phyloP scores from a whole-genome alignment of 2,888 invertebrate species.

The Lottia gigantea region DNA sequence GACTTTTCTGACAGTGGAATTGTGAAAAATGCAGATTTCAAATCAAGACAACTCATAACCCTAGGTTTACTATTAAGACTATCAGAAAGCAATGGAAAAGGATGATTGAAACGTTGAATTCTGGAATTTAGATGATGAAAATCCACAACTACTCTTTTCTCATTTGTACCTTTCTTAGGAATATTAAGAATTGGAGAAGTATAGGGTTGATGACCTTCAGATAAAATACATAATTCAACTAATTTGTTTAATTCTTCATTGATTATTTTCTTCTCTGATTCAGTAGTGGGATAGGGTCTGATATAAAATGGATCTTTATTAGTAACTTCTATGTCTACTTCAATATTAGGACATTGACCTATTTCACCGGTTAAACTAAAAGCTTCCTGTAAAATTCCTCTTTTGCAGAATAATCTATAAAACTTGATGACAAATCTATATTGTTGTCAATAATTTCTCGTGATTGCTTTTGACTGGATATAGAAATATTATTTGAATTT shows the following conservation, averaged over 20 bases:
- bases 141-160: neutral
- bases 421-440: too few species aligned
- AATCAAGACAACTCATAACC: neutral
- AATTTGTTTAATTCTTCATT: neutral
- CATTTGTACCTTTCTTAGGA: neutral
- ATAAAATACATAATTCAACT: neutral
- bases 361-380: too few species aligned
- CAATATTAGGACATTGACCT: too few species aligned
- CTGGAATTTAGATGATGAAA: neutral
- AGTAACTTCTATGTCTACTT: too few species aligned
- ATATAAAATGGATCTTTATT: neutral
- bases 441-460: too few species aligned
- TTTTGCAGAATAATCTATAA: too few species aligned
- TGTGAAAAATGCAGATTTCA: constrained; percentile 2
- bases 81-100: neutral
- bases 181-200: neutral
- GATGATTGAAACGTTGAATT: neutral
- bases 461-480: too few species aligned
- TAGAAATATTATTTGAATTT: too few species aligned
- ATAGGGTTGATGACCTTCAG: neutral
- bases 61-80: neutral
- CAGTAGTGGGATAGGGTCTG: neutral
- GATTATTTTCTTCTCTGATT: constrained; percentile 3
- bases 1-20: neutral
- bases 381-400: too few species aligned